These are phyloP conservation scores for Lycaon pictus DNA, from an alignment of 2,113 vertebrate species.

Conservation along the genomic window DNA sequence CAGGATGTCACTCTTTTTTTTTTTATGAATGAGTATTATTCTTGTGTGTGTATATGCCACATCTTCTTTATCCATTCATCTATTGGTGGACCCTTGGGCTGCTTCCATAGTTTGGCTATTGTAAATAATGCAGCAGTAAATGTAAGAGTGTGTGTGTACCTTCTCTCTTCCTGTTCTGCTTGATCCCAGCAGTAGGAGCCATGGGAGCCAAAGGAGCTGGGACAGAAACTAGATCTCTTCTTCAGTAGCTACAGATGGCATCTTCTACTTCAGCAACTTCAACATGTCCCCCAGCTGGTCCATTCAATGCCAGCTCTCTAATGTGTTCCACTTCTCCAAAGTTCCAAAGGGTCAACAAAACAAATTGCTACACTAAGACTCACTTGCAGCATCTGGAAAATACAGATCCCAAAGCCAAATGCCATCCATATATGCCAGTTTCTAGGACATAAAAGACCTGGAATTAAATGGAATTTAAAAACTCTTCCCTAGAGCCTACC, in stretches of 20 bases:
- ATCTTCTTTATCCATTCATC: not conserved
- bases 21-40: not conserved
- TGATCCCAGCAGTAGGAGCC: not conserved
- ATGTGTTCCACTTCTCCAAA: not conserved
- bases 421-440: not conserved
- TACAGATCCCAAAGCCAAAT: slow-evolving; percentile 31
- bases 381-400: slow-evolving; percentile 28
- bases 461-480: slow-evolving; percentile 20
- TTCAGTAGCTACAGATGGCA: not conserved
- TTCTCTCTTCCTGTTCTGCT: not conserved
- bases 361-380: not conserved
- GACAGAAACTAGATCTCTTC: not conserved
- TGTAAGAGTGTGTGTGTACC: not conserved
- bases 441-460: slow-evolving; percentile 1
- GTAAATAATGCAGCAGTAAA: not conserved
- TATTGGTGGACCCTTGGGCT: not conserved
- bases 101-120: not conserved
- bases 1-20: not conserved
- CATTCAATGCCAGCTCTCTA: not conserved
- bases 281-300: not conserved
- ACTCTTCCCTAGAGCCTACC: not conserved
- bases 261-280: not conserved
- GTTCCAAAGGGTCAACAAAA: not conserved
- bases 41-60: not conserved
- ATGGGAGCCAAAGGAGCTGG: not conserved